Evolutionary conservation across 92 coral and sea anemone species (phyloP).

Genomic region (Palythoa grandis): DNA sequence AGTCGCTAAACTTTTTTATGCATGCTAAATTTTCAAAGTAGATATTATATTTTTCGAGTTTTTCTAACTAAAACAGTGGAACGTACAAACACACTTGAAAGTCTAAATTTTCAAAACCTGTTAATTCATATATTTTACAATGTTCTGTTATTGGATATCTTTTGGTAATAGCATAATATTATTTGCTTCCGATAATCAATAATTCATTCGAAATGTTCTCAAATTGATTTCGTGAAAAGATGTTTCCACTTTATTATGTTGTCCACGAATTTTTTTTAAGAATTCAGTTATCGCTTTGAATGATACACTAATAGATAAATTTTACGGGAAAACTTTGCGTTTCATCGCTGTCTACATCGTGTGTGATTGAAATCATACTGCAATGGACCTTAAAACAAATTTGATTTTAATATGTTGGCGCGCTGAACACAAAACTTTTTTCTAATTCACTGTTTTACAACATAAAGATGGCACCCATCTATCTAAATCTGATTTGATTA

Average conservation of each 20-base stretch:
- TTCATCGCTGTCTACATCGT: background rate
- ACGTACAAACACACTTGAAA: constrained; percentile 13
- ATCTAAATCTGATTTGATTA: background rate
- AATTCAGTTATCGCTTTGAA: background rate
- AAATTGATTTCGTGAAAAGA: background rate
- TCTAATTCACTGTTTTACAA: background rate
- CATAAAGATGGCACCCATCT: background rate
- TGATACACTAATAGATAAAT: constrained; percentile 10
- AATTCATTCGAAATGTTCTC: constrained; percentile 26
- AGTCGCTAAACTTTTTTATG: background rate
- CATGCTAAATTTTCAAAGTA: background rate
- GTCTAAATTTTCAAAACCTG: background rate
- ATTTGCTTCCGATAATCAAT: constrained; percentile 16
- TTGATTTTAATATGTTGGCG: background rate
- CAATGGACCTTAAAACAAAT: background rate
- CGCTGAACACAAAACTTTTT: background rate
- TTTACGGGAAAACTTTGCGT: background rate
- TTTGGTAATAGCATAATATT: background rate
- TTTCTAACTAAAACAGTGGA: background rate
- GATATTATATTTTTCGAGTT: constrained; percentile 15
- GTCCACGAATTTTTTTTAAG: constrained; percentile 8
- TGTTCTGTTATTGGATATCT: background rate
- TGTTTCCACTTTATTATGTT: constrained; percentile 3
- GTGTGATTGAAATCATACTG: background rate
- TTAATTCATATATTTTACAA: background rate